Evolutionary conservation across 2,888 invertebrate species (phyloP), one percentile per base, ranked within the genome.

Genomic region (Lathronympha strigana): DNA sequence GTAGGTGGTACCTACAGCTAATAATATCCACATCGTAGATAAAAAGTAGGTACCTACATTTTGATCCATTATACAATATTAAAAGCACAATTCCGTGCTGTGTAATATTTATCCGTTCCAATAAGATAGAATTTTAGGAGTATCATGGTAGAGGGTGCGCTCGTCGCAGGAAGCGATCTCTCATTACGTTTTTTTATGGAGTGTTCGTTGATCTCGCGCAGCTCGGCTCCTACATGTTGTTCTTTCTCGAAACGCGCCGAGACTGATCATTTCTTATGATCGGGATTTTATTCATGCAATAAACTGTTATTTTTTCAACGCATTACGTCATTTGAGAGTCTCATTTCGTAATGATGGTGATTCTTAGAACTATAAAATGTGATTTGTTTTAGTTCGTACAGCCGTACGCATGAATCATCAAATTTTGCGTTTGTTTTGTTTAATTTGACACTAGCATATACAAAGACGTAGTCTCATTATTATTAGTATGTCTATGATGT

Each of bases 111-210:
- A 36, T 53, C 36, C 8, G 45, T 21, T 15, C 8, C 23, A 53
- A 23, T 47, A 15, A 43, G 21, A 33, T 17, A 31, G 9, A 17
- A 54, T 70, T 69, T 70, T 69, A 58, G 55, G 70, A 66, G 72
- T 72, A 70, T 73, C 76, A 71, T 76, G 72, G 77, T 74, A 75
- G 74, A 76, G 76, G 76, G 79, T 76, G 73, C 77, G 79, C 74
- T 72, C 79, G 70, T 72, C 86, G 85, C 91, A 90, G 91, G 91
- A 91, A 91, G 82, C 86, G 87, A 88, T 90, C 88, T 88, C 89
- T 90, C 90, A 88, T 88, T 89, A 88, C 83, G 79, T 84, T 90
- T 90, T 89, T 90, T 90, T 89, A 86, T 84, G 84, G 82, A 82
- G 81, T 88, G 87, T 87, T 82, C 86, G 85, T 87, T 88, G 87